A percentile compares a stretch with the other conserved stretches of the same genome.
phyloP scores from a whole-genome alignment of 1,140 invertebrate species.

The Mylabris phalerata region DNA sequence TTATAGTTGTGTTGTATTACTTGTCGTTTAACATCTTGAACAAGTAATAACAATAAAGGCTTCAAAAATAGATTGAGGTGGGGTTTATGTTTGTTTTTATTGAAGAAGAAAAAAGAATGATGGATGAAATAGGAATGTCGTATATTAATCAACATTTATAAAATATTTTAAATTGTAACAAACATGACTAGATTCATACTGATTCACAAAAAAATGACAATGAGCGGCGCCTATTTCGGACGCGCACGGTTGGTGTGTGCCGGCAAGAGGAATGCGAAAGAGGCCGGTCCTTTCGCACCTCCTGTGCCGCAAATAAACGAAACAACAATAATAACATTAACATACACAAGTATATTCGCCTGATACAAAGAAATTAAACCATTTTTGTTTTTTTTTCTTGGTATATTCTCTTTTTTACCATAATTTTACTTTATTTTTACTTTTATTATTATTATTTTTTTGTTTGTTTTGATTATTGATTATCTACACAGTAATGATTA shows the following conservation, averaged over 20 bases:
- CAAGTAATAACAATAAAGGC: neutral
- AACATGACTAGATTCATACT: conserved; percentile 47
- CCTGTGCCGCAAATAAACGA: conserved; percentile 25
- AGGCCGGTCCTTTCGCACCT: conserved; percentile 24
- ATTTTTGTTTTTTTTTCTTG: conserved; percentile 3
- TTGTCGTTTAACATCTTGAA: neutral
- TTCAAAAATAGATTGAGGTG: neutral
- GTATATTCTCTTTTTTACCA: neutral
- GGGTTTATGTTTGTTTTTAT: neutral
- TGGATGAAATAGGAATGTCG: conserved; percentile 45
- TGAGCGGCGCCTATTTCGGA: conserved; percentile 33
- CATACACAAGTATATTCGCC: conserved; percentile 35
- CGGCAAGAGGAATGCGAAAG: conserved; percentile 17
- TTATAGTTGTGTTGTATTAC: neutral
- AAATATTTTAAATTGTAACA: conserved; percentile 47
- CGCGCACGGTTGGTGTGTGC: conserved; percentile 31
- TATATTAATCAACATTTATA: conserved; percentile 47
- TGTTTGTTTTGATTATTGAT: conserved; percentile 40
- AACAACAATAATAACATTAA: conserved; percentile 38
- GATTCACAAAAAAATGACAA: conserved; percentile 44
- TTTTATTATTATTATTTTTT: conserved; percentile 25
- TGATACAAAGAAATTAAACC: conserved; percentile 31
- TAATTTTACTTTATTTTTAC: conserved; percentile 11
- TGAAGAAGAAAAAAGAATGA: neutral
- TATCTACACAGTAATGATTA: conserved; percentile 44